A percentile compares a stretch with the other conserved stretches of the same genome.
These are phyloP conservation scores for Hydractinia echinata DNA, from an alignment of 30 jellyfish, hydroid and myxozoan species.

Conservation along the genomic window DNA sequence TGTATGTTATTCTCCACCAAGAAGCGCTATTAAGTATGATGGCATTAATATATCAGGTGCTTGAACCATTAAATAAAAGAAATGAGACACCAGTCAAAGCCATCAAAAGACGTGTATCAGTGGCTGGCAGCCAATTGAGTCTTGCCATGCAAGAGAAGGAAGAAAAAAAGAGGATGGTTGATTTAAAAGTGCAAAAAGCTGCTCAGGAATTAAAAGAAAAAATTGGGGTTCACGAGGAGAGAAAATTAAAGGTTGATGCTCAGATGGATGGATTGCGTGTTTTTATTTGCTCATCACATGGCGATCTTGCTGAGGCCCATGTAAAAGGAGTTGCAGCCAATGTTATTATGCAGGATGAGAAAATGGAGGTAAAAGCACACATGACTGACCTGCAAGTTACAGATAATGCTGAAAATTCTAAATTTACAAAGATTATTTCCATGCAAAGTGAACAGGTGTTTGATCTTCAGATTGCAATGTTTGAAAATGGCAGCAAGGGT, in stretches of 20 bases:
- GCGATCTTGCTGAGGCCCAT: slow-evolving; percentile 65
- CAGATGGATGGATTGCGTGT: slow-evolving; percentile 84
- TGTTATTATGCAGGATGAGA: slow-evolving; percentile 48
- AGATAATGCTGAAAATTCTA: slow-evolving; percentile 58
- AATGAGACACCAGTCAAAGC: slow-evolving; percentile 7
- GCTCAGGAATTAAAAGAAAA: slow-evolving; percentile 18
- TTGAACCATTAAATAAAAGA: slow-evolving; percentile 28
- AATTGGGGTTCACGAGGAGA: slow-evolving; percentile 76
- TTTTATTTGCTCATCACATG: slow-evolving; percentile 47
- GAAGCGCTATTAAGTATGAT: slow-evolving; percentile 73
- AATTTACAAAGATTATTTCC: slow-evolving; percentile 52
- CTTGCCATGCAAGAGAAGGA: slow-evolving; percentile 24
- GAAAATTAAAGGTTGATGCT: slow-evolving; percentile 57
- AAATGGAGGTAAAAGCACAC: slow-evolving; percentile 79
- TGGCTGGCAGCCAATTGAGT: slow-evolving; percentile 39
- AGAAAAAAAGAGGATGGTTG: background rate
- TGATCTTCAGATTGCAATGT: slow-evolving; percentile 63
- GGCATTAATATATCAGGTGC: slow-evolving; percentile 45
- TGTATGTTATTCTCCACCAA: slow-evolving; percentile 63
- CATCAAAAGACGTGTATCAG: background rate
- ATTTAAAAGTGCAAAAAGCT: background rate
- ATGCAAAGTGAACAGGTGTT: slow-evolving; percentile 94
- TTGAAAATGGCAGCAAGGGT: slow-evolving; percentile 57
- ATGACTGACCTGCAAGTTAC: slow-evolving; percentile 64
- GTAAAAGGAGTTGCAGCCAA: slow-evolving; percentile 75